Evolutionary conservation across 2,797 vertebrate genomes (phyloP).

Genomic region (Coluber constrictor): DNA sequence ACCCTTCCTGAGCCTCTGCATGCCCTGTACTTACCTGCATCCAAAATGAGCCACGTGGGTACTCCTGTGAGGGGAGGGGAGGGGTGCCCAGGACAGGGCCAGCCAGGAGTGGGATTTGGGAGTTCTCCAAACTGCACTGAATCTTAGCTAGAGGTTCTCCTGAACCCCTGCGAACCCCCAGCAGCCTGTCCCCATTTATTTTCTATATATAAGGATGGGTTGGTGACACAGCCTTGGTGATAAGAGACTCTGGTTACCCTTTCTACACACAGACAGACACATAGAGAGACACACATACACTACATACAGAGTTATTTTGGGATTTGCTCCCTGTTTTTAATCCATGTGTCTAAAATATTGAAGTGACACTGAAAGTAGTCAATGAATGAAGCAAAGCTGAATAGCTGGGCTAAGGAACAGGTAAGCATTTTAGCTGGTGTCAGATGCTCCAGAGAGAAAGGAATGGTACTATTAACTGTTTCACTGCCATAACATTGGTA

Average conservation of each 20-base stretch:
- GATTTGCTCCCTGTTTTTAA: conserved; percentile 64
- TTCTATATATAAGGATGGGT: conserved; percentile 47
- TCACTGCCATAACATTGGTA: rapidly evolving
- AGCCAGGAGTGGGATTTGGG: too few relatives aligned
- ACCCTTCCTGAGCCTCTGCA: too few relatives aligned
- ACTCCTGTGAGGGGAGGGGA: too few relatives aligned
- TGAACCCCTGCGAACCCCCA: too few relatives aligned
- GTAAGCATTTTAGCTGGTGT: conserved; percentile 40
- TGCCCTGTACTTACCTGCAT: too few relatives aligned
- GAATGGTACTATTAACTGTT: background rate
- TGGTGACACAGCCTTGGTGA: conserved; percentile 44
- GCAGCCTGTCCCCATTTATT: background rate
- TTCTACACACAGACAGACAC: background rate
- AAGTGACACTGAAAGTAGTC: conserved; percentile 54
- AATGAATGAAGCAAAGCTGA: conserved; percentile 61
- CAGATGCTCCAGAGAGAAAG: background rate
- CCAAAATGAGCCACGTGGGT: too few relatives aligned
- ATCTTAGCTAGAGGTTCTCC: too few relatives aligned
- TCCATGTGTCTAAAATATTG: conserved; percentile 68
- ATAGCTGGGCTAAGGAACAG: conserved; percentile 61
- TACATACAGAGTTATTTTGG: conserved; percentile 46
- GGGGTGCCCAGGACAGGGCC: too few relatives aligned
- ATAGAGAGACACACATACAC: background rate
- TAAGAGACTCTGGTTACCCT: conserved; percentile 62
- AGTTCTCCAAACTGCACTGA: too few relatives aligned